Evolutionary conservation across 2,797 vertebrate species (phyloP).

Genomic region (Pteronotus mesoamericanus): DNA sequence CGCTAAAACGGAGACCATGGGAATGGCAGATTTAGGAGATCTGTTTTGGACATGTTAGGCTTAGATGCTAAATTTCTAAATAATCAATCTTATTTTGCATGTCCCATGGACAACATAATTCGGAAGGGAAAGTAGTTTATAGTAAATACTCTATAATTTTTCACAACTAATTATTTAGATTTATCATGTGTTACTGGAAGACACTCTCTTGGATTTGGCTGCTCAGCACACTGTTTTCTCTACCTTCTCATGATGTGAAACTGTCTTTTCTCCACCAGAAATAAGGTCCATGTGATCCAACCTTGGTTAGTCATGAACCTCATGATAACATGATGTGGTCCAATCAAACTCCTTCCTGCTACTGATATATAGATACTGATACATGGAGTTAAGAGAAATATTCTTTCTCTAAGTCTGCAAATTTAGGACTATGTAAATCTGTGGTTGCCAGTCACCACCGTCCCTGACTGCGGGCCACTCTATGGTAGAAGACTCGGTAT

Average conservation of each 20-base stretch:
- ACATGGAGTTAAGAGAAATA: neutral
- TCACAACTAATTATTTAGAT: neutral
- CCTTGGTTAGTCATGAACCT: neutral
- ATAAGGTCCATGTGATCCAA: neutral
- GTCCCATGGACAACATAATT: neutral
- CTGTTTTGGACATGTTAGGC: neutral
- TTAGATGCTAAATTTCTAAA: neutral
- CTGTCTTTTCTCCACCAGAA: neutral
- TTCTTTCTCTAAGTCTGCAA: neutral
- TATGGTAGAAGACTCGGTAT: neutral
- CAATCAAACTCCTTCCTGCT: neutral
- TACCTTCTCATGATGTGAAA: neutral
- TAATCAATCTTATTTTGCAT: neutral
- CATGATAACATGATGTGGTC: neutral
- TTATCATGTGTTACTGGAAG: neutral
- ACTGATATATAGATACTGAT: neutral
- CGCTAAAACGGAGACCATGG: neutral
- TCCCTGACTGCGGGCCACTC: neutral
- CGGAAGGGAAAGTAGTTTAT: neutral
- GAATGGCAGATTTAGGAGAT: neutral
- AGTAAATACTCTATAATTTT: neutral
- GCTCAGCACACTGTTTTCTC: neutral
- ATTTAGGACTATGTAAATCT: neutral
- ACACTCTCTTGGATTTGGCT: neutral
- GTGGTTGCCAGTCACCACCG: neutral